These are phyloP conservation scores for Cremastinae sp. DNA, from an alignment of 2,888 invertebrate species.

Conservation along the genomic window DNA sequence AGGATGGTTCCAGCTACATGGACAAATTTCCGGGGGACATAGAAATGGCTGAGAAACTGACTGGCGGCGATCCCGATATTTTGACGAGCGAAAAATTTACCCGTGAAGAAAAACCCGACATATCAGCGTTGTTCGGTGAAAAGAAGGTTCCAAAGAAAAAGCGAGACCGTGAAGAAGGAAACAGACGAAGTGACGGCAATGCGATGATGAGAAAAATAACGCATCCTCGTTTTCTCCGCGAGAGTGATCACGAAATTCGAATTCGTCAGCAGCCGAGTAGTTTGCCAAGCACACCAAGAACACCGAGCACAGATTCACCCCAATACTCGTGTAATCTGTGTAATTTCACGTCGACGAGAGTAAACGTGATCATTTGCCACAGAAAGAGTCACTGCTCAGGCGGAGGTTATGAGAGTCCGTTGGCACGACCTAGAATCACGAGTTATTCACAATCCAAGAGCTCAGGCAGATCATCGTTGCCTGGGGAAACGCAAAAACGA, in stretches of 20 bases:
- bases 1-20: conserved; percentile 83
- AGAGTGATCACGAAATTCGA: conserved; percentile 84
- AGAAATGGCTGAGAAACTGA: conserved; percentile 86
- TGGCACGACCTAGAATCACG: conserved; percentile 64
- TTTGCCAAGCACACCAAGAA: conserved; percentile 69
- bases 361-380: conserved; percentile 88
- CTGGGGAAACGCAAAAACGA: conserved; percentile 76
- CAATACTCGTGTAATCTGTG: conserved; percentile 85
- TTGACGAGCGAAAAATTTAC: conserved; percentile 83
- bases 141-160: conserved; percentile 79
- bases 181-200: conserved; percentile 66
- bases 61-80: conserved; percentile 87
- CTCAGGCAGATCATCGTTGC: conserved; percentile 17
- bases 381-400: conserved; percentile 86
- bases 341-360: conserved; percentile 84
- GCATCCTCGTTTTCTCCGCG: conserved; percentile 81
- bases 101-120: conserved; percentile 82
- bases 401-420: conserved; percentile 65
- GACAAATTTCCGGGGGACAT: conserved; percentile 91
- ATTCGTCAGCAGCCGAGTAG: conserved; percentile 83
- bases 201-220: conserved; percentile 76
- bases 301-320: conserved; percentile 65
- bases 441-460: conserved; percentile 65
- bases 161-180: conserved; percentile 69
- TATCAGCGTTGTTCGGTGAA: conserved; percentile 82